phyloP scores from a whole-genome alignment of 2,797 vertebrate species.

The Poeciliopsis turneri region DNA sequence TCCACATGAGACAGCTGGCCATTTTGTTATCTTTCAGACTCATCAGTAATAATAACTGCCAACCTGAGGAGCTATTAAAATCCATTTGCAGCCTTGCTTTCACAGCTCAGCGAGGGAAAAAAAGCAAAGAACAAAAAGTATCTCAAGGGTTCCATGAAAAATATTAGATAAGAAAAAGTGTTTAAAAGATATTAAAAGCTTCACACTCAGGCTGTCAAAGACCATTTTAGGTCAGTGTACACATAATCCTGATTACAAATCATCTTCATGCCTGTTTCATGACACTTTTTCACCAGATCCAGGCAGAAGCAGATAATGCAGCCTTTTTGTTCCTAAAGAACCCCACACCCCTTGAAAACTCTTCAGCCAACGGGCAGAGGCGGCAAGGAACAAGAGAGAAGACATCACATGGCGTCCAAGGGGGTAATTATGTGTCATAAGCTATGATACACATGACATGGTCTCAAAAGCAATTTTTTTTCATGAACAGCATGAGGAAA shows the following conservation, averaged over 20 bases:
- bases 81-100: constrained; percentile 54
- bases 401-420: background rate
- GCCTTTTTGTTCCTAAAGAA: background rate
- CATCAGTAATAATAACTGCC: constrained; percentile 64
- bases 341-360: background rate
- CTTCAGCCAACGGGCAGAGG: background rate
- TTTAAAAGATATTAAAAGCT: constrained; percentile 35
- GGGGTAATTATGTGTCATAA: background rate
- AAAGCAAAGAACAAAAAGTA: constrained; percentile 25
- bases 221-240: constrained; percentile 8
- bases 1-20: constrained; percentile 40
- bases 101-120: constrained; percentile 20
- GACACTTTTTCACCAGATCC: background rate
- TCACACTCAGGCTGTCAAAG: constrained; percentile 6
- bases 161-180: constrained; percentile 24
- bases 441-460: background rate
- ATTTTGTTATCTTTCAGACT: constrained; percentile 58
- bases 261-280: background rate
- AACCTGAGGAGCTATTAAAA: constrained; percentile 63
- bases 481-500: background rate
- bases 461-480: background rate
- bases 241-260: constrained; percentile 17
- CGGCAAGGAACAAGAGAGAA: background rate
- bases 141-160: constrained; percentile 8
- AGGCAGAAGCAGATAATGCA: background rate